These are phyloP conservation scores for Hirtodrosophila cameraria DNA, from an alignment of 2,888 invertebrate genomes.

Conservation along the genomic window DNA sequence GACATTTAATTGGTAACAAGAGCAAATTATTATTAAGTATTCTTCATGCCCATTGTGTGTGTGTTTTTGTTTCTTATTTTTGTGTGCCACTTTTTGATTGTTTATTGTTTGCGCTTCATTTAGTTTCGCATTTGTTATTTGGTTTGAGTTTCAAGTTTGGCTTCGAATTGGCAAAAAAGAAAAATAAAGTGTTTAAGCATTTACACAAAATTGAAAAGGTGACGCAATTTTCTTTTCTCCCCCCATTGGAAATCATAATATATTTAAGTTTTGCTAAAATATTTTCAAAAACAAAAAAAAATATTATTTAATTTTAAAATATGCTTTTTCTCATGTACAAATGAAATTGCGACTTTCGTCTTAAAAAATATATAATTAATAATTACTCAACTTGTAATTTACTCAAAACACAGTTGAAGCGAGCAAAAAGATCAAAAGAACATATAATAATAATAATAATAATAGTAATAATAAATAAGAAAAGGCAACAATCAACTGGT, in stretches of 20 bases:
- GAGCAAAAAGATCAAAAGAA: slow-evolving; percentile 27
- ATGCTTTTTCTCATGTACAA: not conserved
- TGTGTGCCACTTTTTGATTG: slow-evolving; percentile 53
- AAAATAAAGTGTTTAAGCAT: too few relatives aligned
- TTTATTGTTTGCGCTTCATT: slow-evolving; percentile 64
- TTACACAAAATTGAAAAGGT: slow-evolving; percentile 22
- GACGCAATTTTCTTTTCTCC: slow-evolving; percentile 32
- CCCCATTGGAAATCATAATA: slow-evolving; percentile 21
- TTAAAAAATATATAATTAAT: slow-evolving; percentile 39
- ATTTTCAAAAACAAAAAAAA: not conserved
- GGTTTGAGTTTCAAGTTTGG: slow-evolving; percentile 67
- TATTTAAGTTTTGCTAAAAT: too few relatives aligned
- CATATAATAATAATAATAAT: slow-evolving; percentile 16
- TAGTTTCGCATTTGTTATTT: slow-evolving; percentile 43
- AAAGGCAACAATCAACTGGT: slow-evolving; percentile 53
- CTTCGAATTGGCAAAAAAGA: slow-evolving; percentile 65
- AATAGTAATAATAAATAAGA: slow-evolving; percentile 31
- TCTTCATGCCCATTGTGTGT: slow-evolving; percentile 76
- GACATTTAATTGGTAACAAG: slow-evolving; percentile 79
- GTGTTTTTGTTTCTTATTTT: slow-evolving; percentile 64
- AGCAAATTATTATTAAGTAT: slow-evolving; percentile 73
- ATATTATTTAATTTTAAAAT: not conserved
- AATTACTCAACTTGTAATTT: slow-evolving; percentile 28
- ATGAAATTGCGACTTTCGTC: not conserved
- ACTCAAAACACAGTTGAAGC: slow-evolving; percentile 45